Conservation (phyloP, 35 echinoderm and acorn worm species). For the Stichopus chloronotus region DNA sequence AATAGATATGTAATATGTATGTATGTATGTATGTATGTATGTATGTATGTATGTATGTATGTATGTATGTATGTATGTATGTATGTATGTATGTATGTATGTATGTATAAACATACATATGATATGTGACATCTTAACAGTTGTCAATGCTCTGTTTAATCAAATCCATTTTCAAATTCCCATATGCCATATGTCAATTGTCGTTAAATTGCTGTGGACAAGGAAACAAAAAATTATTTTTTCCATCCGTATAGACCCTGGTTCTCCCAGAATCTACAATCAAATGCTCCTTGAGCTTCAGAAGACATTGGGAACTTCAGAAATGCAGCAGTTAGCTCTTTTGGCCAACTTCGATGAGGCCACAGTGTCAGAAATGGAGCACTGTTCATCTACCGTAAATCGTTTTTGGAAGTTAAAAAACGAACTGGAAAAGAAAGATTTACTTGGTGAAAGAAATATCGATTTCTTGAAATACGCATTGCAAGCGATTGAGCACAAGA, state of each 20-base stretch:
- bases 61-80: no score
- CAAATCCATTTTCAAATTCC: no score
- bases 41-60: no score
- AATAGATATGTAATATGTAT: no score
- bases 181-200: no score
- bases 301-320: not conserved
- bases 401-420: not conserved
- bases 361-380: not conserved
- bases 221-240: no score
- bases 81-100: no score
- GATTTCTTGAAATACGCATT: not conserved
- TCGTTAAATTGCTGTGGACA: no score
- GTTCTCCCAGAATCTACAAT: not conserved
- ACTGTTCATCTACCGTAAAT: not conserved
- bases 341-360: not conserved
- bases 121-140: no score
- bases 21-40: no score
- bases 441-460: not conserved
- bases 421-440: not conserved
- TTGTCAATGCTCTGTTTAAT: no score
- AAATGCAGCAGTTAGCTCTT: not conserved
- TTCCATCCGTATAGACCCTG: not conserved
- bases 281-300: not conserved
- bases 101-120: no score
- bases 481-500: not conserved